phyloP scores from a whole-genome alignment of 2,113 vertebrate species.

The Nothoprocta perdicaria region DNA sequence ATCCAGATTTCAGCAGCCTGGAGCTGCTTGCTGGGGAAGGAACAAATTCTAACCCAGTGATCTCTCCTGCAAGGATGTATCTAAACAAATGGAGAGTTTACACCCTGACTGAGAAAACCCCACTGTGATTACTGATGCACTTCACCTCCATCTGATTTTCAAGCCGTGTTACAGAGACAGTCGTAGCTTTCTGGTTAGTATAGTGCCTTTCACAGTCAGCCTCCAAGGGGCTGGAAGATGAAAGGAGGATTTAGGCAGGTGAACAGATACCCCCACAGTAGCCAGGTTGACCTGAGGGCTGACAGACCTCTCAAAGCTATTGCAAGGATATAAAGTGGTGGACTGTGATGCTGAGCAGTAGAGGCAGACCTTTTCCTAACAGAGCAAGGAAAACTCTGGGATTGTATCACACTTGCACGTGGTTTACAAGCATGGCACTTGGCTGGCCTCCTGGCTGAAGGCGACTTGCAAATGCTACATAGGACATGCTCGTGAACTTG shows the following conservation, averaged over 20 bases:
- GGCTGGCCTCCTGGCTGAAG: conserved; percentile 33
- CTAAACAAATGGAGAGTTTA: background rate
- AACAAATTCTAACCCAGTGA: background rate
- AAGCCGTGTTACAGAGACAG: background rate
- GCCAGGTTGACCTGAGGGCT: background rate
- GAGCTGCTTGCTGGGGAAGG: background rate
- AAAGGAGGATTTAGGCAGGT: background rate
- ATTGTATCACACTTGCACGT: background rate
- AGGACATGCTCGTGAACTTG: conserved; percentile 42
- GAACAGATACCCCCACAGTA: background rate
- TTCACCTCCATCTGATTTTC: background rate
- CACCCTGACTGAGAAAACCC: background rate
- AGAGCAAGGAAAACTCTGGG: background rate
- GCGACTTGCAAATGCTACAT: conserved; percentile 53
- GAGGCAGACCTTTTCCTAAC: background rate
- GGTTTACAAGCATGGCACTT: conserved; percentile 40
- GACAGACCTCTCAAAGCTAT: background rate
- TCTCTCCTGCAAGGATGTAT: background rate
- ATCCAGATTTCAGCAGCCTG: background rate
- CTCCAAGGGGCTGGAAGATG: background rate
- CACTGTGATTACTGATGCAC: background rate
- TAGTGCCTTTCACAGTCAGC: background rate
- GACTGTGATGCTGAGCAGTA: background rate
- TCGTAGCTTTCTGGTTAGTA: background rate
- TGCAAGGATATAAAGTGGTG: background rate